A percentile compares a stretch with the other conserved stretches of the same genome.
phyloP scores from a whole-genome alignment of 2,888 invertebrate species.

The Hirtodrosophila histrioides region DNA sequence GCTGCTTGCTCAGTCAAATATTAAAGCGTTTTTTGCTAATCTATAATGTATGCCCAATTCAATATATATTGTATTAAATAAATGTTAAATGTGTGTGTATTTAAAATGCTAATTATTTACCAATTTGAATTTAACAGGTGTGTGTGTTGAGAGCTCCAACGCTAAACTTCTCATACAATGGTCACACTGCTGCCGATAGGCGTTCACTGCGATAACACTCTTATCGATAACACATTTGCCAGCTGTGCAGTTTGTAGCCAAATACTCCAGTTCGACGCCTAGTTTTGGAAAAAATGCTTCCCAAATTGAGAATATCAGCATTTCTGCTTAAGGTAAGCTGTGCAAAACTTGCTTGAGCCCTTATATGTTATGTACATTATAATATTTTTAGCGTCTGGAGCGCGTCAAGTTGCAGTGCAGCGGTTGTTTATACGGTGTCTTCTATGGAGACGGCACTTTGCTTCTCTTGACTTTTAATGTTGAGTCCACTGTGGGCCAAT shows the following conservation, averaged over 20 bases:
- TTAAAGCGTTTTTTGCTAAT: constrained; percentile 60
- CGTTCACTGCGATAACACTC: constrained; percentile 20
- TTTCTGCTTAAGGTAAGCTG: constrained; percentile 89
- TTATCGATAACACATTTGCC: constrained; percentile 56
- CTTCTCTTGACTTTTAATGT: constrained; percentile 89
- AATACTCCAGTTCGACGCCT: constrained; percentile 32
- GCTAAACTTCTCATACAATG: background rate
- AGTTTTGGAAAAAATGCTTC: constrained; percentile 86
- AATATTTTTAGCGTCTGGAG: constrained; percentile 87
- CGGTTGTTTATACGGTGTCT: constrained; percentile 90
- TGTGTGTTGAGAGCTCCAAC: background rate
- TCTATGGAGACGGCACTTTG: constrained; percentile 90
- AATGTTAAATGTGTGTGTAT: constrained; percentile 72
- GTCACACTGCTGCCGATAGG: constrained; percentile 34
- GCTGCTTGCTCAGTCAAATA: constrained; percentile 48
- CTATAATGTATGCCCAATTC: constrained; percentile 68
- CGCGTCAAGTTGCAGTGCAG: constrained; percentile 87
- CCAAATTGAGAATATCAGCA: constrained; percentile 89
- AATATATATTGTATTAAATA: constrained; percentile 70
- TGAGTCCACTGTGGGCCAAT: constrained; percentile 86
- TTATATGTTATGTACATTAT: background rate
- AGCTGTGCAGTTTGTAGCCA: constrained; percentile 66
- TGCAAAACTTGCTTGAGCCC: background rate
- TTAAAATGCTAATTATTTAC: background rate
- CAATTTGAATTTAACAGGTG: background rate